Evolutionary conservation across 2,888 invertebrate species (phyloP), one percentile per base, ranked within the genome.

Genomic region (Amiota minor): DNA sequence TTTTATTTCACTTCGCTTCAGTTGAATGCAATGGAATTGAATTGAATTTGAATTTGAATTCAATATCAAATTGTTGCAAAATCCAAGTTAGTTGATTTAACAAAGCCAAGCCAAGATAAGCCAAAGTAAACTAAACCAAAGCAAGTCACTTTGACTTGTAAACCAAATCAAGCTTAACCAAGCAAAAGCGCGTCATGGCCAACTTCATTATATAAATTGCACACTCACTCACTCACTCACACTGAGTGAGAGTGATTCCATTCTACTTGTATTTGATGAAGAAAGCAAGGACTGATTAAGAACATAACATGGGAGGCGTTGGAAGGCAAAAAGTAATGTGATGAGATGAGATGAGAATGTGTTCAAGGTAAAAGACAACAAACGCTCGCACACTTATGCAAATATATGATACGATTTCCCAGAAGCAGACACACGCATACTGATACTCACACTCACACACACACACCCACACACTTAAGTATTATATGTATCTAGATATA

Each of bases 201-300:
- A 59, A 20, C 20, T 59, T 59, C 67, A 68, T 68, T 68, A 68
- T 53, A 53, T 68, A 68, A 68, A 68, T 68, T 68, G 67, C 67
- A 23, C 67, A 68, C 67, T 68, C 67, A 68, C 35, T 23, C 23
- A 23, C 23, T 35, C 35, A 35, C 35, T 35, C 6, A 35, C 35
- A 6, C 35, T n/a, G n/a, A 35, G 35, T 35, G 35, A 35, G 35
- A 35, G 35, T 35, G 35, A 6, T 35, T 35, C 35, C 35, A 35
- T 35, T 35, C 35, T 35, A 23, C 1, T 23, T 23, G 23, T 23
- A 35, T 35, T 35, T 35, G 35, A 35, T 35, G 35, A 35, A 35
- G 35, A 35, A 35, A 35, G 4, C 35, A 6, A 6, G 35, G 35
- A 35, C 35, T 35, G n/a, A n/a, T n/a, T n/a, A n/a, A n/a, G n/a